Evolutionary conservation across 2,797 vertebrate genomes (phyloP), one percentile per base, ranked within the genome.

Genomic region (Acanthiza pusilla): DNA sequence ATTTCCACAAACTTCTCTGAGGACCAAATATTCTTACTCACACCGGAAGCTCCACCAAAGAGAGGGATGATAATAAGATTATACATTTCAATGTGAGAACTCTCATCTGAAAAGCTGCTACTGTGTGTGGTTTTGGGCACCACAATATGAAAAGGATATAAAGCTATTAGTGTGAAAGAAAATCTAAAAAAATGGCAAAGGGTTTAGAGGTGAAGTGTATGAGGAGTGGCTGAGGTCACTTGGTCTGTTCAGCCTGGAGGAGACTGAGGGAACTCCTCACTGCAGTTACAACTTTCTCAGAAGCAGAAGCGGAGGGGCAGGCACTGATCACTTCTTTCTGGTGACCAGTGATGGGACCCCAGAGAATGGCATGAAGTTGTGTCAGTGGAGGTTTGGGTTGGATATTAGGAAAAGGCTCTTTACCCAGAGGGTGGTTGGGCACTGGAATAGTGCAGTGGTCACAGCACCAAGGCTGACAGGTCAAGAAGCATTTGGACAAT

Each of bases 221-320:
- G 21, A 60, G 7, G 45, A 40, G 21, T 12, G 38, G 21, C 21
- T 89, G 51, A 40, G 17, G 15, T 45, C 15, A 34, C 25, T 53
- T 27, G 25, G 1, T 63, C 30, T 63, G 58, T 45, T 71, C 51
- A 76, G n/a, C n/a, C 57, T 58, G 21, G 12, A 45, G 26, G 18
- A 54, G 12, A 18, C 17, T 34, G 34, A 34, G 30, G 12, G 26
- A 14, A 77, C 14, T 51, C 5, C 10, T 30, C 58, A 40, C 0
- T 9, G 17, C 18, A 62, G 16, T 22, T 26, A 2, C 13, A 45
- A 38, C 22, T 26, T 70, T 14, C 23, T 63, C 29, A 13, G 4
- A 18, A 30, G 38, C 14, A 6, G 26, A 84, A 47, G 40, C 0
- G 0, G 10, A 72, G 19, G 18, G 38, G 9, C 13, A 53, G 8